Evolutionary conservation across 1,140 invertebrate genomes (phyloP), one percentile per base, ranked within the genome.

Genomic region (Heliconius himera): DNA sequence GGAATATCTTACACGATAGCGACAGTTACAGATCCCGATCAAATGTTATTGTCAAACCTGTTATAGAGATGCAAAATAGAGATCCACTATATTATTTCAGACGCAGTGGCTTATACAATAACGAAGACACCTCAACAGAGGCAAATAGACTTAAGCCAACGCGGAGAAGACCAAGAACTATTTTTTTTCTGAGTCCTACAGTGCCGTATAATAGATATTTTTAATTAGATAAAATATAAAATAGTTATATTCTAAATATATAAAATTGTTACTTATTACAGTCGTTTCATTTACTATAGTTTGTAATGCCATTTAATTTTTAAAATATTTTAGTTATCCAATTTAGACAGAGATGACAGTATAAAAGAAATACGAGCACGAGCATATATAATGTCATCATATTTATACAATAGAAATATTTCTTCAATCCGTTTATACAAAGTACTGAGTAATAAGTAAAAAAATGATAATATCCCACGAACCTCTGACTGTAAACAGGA

Each of bases 101-200:
- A 49, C 75, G 66, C 70, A 78, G 56, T 60, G 77, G 75, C 18
- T 82, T 81, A 79, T 81, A 83, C 18, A 51, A 51, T 56, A 75
- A 81, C 18, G 51, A 79, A n/a, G 13, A 74, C 5, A 18, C 38
- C 8, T 38, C 51, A 36, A 66, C 75, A 18, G 36, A 77, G 56
- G 74, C 70, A 29, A 80, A 81, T 0, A 83, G 71, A 49, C 26
- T 16, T 8, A 86, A 77, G 41, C 74, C 73, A 4, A 85, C 83
- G 3, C 84, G 79, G 76, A 81, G 83, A 81, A 80, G 80, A 76
- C 82, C 86, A 73, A 88, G 82, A 79, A 93, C 91, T 6, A 85
- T 94, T 76, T 92, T 91, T 83, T 94, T 94, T 84, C 82, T 92
- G 78, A 93, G 91, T 74, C 92, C 92, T 5, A 93, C 91, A 73